Evolutionary conservation across 2,888 invertebrate species (phyloP).

Genomic region (Dioctria rufipes): DNA sequence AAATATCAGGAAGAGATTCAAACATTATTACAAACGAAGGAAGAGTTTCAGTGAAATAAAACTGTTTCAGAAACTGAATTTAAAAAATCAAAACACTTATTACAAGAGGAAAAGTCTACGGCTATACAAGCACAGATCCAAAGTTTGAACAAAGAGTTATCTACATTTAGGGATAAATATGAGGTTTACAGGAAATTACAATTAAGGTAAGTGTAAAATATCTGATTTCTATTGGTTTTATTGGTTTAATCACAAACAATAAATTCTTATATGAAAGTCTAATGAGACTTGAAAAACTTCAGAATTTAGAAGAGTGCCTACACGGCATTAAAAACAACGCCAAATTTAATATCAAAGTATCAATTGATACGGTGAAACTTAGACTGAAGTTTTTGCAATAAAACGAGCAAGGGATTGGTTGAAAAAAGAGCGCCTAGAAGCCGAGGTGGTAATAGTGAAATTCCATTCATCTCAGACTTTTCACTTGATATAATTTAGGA

Average conservation of each 20-base stretch:
- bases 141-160: constrained; percentile 66
- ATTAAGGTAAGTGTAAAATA: constrained; percentile 58
- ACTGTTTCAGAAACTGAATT: constrained; percentile 65
- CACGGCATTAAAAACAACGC: constrained; percentile 70
- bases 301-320: constrained; percentile 72
- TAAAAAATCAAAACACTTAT: constrained; percentile 67
- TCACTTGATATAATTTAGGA: constrained; percentile 62
- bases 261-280: too few relatives aligned
- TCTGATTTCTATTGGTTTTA: too few relatives aligned
- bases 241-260: too few relatives aligned
- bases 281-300: too few relatives aligned
- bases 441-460: constrained; percentile 66
- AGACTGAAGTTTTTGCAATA: constrained; percentile 75
- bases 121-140: constrained; percentile 67
- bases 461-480: background rate
- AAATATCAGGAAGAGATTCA: constrained; percentile 73
- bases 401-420: constrained; percentile 73
- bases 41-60: constrained; percentile 73
- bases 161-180: constrained; percentile 65
- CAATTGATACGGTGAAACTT: constrained; percentile 74
- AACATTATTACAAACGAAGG: constrained; percentile 74
- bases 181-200: constrained; percentile 67
- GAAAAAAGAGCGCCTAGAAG: constrained; percentile 70
- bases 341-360: constrained; percentile 71
- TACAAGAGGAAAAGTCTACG: constrained; percentile 67